Evolutionary conservation across 2,797 vertebrate genomes (phyloP), one percentile per base, ranked within the genome.

Genomic region (Typhlichthys eigenmanni): DNA sequence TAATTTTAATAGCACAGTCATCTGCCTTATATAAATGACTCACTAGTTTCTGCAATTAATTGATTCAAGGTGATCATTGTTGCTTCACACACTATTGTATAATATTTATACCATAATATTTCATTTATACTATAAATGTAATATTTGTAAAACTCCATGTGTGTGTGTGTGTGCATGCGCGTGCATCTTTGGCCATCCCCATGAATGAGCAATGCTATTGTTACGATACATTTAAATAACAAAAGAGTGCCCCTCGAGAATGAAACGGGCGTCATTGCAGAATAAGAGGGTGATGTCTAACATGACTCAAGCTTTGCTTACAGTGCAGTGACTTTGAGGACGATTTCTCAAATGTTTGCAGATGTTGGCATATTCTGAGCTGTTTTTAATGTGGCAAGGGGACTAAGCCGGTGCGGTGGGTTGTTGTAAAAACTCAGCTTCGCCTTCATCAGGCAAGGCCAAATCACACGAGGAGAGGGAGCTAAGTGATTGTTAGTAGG

Each of bases 281-380:
- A 66, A 57, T 74, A 72, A 6, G 73, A 76, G 67, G 78, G 72
- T 54, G 78, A 74, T 86, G 86, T 75, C 83, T 80, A 86, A 86
- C 80, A 74, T 60, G 61, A 74, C 75, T 79, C 75, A 53, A 75
- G 69, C 76, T 80, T 47, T 65, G 71, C 80, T 86, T 69, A 73
- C 71, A 74, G 75, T 9, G 32, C 58, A 50, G 66, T 60, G 66
- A 88, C 89, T 88, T 83, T 86, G 86, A 88, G 82, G 83, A 90
- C 84, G 86, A 90, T 90, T 89, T 90, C 86, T 89, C 90, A 91
- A 92, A 92, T 92, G 91, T 90, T 92, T 90, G 90, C 91, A 92
- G 91, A 91, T 93, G 92, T 92, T 88, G 87, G 87, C 90, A 87
- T 87, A 87, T 91, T 91, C 90, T 79, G 76, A 89, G 77, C 72